Percentiles rank a stretch among this genome's conserved stretches.
phyloP scores from a whole-genome alignment of 2,113 vertebrate species.

The Papio anubis region DNA sequence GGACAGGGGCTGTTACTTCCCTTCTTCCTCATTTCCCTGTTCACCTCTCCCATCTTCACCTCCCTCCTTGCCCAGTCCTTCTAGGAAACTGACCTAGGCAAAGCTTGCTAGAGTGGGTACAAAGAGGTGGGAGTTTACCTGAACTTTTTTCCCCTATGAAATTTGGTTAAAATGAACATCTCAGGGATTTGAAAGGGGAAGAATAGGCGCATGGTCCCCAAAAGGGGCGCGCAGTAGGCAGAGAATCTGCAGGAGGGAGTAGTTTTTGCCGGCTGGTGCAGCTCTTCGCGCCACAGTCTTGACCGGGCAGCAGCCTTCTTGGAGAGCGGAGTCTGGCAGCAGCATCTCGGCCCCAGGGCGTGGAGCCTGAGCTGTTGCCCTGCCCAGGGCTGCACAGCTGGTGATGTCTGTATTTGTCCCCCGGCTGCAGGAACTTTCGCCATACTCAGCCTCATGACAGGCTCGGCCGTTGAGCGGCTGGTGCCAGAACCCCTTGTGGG shows the following conservation, averaged over 20 bases:
- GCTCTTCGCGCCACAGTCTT: background rate
- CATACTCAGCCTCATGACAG: conserved; percentile 94
- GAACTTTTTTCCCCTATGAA: background rate
- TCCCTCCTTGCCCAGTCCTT: background rate
- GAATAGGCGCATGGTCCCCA: background rate
- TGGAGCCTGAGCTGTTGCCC: background rate
- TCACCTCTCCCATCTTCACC: background rate
- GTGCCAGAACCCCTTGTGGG: conserved; percentile 86
- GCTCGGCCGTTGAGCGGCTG: conserved; percentile 91
- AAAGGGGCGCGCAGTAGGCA: background rate
- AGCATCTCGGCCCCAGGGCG: background rate
- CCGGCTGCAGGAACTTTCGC: conserved; percentile 91
- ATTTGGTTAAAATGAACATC: background rate
- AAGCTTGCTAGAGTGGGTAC: background rate
- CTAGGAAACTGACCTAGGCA: background rate
- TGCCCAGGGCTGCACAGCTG: background rate
- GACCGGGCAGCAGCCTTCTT: background rate
- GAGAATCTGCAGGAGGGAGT: background rate
- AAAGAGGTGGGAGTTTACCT: background rate
- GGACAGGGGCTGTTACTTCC: background rate
- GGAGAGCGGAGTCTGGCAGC: background rate
- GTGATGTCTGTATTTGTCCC: background rate
- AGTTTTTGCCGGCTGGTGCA: background rate
- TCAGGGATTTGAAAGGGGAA: background rate
- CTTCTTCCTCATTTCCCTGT: background rate